Percentiles rank a stretch among this genome's conserved stretches.
phyloP scores from a whole-genome alignment of 2,113 vertebrate species.

The Sylvietta virens region DNA sequence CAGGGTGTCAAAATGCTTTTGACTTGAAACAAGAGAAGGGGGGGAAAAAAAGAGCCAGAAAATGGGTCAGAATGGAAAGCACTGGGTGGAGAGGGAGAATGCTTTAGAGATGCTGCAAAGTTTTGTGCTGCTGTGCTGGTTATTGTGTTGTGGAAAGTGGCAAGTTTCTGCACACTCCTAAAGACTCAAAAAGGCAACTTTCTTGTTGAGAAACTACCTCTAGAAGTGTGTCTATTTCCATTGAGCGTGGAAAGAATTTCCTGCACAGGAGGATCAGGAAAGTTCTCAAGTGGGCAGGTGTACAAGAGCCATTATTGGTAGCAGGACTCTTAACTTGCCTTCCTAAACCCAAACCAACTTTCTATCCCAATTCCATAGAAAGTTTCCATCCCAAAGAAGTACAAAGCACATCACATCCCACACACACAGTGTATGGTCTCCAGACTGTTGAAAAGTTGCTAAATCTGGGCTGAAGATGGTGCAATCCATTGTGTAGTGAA shows the following conservation, averaged over 20 bases:
- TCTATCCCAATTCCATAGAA: neutral
- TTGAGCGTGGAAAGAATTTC: neutral
- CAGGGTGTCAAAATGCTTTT: conserved; percentile 21
- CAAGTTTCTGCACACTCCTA: neutral
- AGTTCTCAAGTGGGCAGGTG: neutral
- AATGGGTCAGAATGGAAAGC: conserved; percentile 1
- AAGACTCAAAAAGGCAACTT: neutral
- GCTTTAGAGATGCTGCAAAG: neutral
- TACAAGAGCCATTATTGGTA: neutral
- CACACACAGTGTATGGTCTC: rapidly evolving
- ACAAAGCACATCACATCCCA: rapidly evolving
- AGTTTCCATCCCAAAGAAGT: neutral
- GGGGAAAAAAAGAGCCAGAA: neutral
- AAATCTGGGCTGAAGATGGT: neutral
- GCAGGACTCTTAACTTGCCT: neutral
- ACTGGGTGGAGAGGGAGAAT: neutral
- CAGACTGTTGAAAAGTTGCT: neutral
- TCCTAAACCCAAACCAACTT: neutral
- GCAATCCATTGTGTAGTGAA: neutral
- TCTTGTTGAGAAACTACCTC: neutral
- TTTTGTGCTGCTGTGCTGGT: neutral
- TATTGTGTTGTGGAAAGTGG: neutral
- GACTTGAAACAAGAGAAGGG: neutral
- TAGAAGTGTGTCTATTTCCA: neutral
- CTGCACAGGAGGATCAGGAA: neutral